Conservation (phyloP, 2,113 vertebrate species). For the Hassar affinis region DNA sequence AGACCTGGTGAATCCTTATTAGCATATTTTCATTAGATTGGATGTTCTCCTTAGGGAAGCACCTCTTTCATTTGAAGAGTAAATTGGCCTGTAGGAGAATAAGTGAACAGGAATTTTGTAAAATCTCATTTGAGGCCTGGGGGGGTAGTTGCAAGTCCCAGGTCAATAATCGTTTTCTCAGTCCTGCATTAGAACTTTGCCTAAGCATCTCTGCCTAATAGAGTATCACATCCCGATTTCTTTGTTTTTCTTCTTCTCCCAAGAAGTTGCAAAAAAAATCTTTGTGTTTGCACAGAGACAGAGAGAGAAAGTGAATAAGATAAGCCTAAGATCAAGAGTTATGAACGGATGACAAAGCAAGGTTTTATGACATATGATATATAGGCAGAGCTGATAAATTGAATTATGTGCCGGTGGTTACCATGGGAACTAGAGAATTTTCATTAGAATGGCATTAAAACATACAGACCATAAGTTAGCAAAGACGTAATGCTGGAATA, state of each 20-base stretch:
- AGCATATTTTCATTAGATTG: conserved; percentile 6
- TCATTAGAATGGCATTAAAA: not conserved
- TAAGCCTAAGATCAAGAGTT: not conserved
- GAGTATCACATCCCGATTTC: not conserved
- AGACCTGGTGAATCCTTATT: conserved; percentile 3
- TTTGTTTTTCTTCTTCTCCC: not conserved
- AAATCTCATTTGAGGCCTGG: conserved; percentile 29
- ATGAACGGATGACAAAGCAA: not conserved
- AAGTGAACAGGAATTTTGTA: not conserved
- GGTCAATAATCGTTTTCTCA: conserved; percentile 19
- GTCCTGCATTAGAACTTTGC: conserved; percentile 1
- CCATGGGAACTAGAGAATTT: not conserved
- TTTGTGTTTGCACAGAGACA: not conserved
- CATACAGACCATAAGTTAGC: not conserved
- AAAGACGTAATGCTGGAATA: not conserved
- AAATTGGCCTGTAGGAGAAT: conserved; percentile 24
- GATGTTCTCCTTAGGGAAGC: not conserved
- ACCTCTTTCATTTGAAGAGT: not conserved
- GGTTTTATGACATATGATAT: not conserved
- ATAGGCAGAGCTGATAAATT: not conserved
- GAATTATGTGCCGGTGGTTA: not conserved
- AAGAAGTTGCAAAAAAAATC: not conserved
- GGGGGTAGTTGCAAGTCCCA: conserved; percentile 6
- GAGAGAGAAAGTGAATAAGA: not conserved
- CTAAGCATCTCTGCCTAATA: not conserved